Evolutionary conservation across 2,888 invertebrate species (phyloP).

Genomic region (Cheilosia scutellata): DNA sequence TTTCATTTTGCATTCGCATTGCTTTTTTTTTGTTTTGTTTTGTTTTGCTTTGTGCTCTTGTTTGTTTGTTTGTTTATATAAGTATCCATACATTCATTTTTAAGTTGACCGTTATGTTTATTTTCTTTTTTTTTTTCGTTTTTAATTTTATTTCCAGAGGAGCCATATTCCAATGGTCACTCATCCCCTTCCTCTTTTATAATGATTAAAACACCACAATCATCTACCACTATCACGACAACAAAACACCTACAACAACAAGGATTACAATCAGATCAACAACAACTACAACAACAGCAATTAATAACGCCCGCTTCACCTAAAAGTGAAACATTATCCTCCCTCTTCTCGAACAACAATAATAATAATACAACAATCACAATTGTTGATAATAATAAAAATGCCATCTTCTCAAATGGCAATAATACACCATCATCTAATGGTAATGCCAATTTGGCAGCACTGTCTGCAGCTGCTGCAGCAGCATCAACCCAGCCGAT

Average conservation of each 20-base stretch:
- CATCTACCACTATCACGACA: conserved; percentile 66
- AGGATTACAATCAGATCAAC: conserved; percentile 74
- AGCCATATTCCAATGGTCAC: conserved; percentile 81
- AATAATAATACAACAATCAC: conserved; percentile 71
- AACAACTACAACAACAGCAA: conserved; percentile 48
- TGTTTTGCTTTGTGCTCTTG: conserved; percentile 27
- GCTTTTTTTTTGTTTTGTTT: background rate
- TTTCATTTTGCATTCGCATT: conserved; percentile 28
- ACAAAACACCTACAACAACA: conserved; percentile 76
- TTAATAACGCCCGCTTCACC: conserved; percentile 53
- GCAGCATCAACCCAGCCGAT: conserved; percentile 69
- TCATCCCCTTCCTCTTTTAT: conserved; percentile 76
- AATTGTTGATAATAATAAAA: conserved; percentile 72
- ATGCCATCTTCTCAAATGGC: conserved; percentile 47
- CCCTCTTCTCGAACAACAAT: conserved; percentile 64
- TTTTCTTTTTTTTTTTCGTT: conserved; percentile 71
- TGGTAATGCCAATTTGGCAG: conserved; percentile 77
- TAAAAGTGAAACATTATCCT: conserved; percentile 62
- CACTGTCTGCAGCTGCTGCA: conserved; percentile 74
- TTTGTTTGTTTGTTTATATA: conserved; percentile 27
- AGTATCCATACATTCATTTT: conserved; percentile 48
- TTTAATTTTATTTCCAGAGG: conserved; percentile 80
- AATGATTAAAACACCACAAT: conserved; percentile 77
- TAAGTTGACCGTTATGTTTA: conserved; percentile 50
- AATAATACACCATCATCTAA: conserved; percentile 45